Evolutionary conservation across 2,888 invertebrate genomes (phyloP), one percentile per base, ranked within the genome.

Genomic region (Trichopoda pennipes): DNA sequence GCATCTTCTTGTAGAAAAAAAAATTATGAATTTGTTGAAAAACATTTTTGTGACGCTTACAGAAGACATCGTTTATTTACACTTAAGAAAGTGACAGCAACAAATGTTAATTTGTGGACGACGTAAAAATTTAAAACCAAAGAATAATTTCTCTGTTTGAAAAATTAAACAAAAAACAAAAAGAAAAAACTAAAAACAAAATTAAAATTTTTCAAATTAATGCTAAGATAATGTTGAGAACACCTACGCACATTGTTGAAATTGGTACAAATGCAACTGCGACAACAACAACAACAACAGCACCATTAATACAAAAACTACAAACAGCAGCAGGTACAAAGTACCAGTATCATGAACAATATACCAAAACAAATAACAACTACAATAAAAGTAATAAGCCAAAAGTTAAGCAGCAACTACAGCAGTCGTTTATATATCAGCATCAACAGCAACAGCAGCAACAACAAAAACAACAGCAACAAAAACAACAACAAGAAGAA

Each of bases 231-330:
- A 90, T 92, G 92, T 92, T 90, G 92, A 92, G 90, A 91, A 92
- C 91, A 88, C 92, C 91, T 91, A 92, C 91, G 87, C 91, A 91
- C 87, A 88, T 91, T 87, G 89, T 91, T 88, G 91, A 90, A 88
- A 90, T 91, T 85, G 90, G 91, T 88, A 88, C 89, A 85, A 87
- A 88, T 84, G 56, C 49, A 77, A 77, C 77, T 47, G 44, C 44
- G 14, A 76, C 86, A 81, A 84, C 84, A 75, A 80, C 64, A 66
- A 86, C 69, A 61, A 84, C 64, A 72, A 74, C 86, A 74, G 49
- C 84, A 61, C 84, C 85, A 74, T 73, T 84, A 58, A 81, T 85
- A 81, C 78, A 85, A 80, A 82, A 85, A 68, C 63, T 85, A 49
- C 83, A 85, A 68, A 60, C 79, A 73, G 64, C 79, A 73, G 47